Evolutionary conservation across 2,113 vertebrate genomes (phyloP), one percentile per base, ranked within the genome.

Genomic region (Gopherus evgoodei): DNA sequence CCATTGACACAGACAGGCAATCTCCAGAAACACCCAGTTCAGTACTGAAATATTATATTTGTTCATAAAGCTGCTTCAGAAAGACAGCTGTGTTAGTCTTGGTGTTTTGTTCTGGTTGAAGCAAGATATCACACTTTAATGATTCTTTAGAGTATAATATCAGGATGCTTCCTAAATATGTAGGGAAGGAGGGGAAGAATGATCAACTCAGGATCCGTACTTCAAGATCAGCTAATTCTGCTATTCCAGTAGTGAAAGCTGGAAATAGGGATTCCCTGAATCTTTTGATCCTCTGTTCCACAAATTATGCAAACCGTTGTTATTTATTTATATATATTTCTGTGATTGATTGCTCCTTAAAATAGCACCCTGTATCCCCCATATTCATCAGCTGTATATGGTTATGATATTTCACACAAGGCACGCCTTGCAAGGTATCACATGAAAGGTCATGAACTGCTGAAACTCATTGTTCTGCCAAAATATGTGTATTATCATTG

Each of bases 221-320:
- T 90, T 14, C 35, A 42, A 49, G 25, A 90, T 57, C 14, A 90
- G 9, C 3, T 3, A 1, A 6, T 6, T 85, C 24, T 88, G 52
- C 50, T 72, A 8, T 10, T 11, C 87, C 65, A 59, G 24, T 1
- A 47, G n/a, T 9, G 53, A 57, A 87, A 84, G 3, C 8, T 0
- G 0, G 50, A 76, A 53, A 56, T 13, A 54, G 38, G 16, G 22
- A 56, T 56, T 82, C 38, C 22, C 81, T 54, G n/a, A 16, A 38
- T 82, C 52, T 81, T 19, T 86, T 57, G 0, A 0, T 56, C 50
- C 16, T 84, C 12, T 38, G 19, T 79, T 81, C 76, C 27, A 35
- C 6, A 2, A 3, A 14, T 0, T 0, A 29, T 9, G 10, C 4
- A 50, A 75, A 6, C n/a, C n/a, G 38, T 93, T 50, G 22, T 42